Evolutionary conservation across 2,113 vertebrate species (phyloP).

Genomic region (Gymnocephalus cernua): DNA sequence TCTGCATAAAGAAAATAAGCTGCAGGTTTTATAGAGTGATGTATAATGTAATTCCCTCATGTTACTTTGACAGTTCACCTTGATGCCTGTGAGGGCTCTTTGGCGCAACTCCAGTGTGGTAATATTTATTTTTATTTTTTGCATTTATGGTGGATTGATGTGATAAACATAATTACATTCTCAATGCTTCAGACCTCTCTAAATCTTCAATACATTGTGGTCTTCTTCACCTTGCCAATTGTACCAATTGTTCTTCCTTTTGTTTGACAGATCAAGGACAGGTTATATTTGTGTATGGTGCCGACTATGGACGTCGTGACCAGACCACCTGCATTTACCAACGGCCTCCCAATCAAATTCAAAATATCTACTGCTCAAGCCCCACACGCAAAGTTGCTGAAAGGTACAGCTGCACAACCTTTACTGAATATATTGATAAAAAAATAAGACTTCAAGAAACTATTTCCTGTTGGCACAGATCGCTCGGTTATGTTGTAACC

Average conservation of each 20-base stretch:
- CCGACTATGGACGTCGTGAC: constrained; percentile 67
- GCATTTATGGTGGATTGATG: not conserved
- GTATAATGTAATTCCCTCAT: not conserved
- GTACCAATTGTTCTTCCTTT: not conserved
- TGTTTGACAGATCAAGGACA: constrained; percentile 31
- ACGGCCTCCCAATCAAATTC: not conserved
- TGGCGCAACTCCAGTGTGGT: constrained; percentile 55
- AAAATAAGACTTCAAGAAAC: not conserved
- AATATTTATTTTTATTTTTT: not conserved
- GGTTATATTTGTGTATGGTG: constrained; percentile 50
- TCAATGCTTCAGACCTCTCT: not conserved
- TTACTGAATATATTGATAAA: not conserved
- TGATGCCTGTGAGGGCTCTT: constrained; percentile 42
- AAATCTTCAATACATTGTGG: not conserved
- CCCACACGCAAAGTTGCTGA: constrained; percentile 5
- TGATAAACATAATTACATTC: not conserved
- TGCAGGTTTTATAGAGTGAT: not conserved
- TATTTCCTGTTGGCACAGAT: not conserved
- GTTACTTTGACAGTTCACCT: constrained; percentile 29
- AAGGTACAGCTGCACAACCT: constrained; percentile 15
- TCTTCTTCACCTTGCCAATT: not conserved
- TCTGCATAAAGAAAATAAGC: not conserved
- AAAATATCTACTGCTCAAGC: constrained; percentile 7
- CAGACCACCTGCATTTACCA: constrained; percentile 41
- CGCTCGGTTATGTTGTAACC: no score